Evolutionary conservation across 2,888 invertebrate species (phyloP).

Genomic region (Cheilosia urbana): DNA sequence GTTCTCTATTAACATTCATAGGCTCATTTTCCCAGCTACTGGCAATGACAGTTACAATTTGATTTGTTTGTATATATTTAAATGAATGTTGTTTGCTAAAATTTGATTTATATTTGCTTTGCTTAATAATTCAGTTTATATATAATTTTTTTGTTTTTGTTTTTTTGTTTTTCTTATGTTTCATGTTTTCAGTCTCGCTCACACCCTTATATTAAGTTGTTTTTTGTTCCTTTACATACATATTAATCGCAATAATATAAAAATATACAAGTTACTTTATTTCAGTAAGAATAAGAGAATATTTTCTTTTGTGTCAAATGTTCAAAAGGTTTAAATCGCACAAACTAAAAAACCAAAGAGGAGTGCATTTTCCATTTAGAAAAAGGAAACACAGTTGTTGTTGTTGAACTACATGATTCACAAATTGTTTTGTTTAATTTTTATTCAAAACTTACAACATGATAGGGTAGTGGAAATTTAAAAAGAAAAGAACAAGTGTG

Average conservation of each 20-base stretch:
- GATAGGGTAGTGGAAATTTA: conserved; percentile 16
- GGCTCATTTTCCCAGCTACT: neutral
- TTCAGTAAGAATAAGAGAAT: conserved; percentile 33
- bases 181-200: conserved; percentile 71
- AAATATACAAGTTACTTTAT: conserved; percentile 70
- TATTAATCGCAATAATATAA: conserved; percentile 69
- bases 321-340: neutral
- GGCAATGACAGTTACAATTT: conserved; percentile 8
- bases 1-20: conserved; percentile 43
- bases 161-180: conserved; percentile 20
- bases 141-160: neutral
- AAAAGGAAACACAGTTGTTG: conserved; percentile 3
- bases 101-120: conserved; percentile 63
- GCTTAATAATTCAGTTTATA: conserved; percentile 54
- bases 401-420: conserved; percentile 19
- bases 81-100: conserved; percentile 37
- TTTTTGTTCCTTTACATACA: conserved; percentile 39
- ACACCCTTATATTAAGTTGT: conserved; percentile 63
- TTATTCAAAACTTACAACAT: conserved; percentile 61
- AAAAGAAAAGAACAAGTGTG: conserved; percentile 4
- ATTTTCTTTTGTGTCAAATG: conserved; percentile 8
- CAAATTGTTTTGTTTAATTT: conserved; percentile 38
- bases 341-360: neutral
- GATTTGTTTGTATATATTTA: neutral
- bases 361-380: neutral